Base-by-base conservation (phyloP, 2,113 vertebrate species). In the Anoplopoma fimbria region DNA sequence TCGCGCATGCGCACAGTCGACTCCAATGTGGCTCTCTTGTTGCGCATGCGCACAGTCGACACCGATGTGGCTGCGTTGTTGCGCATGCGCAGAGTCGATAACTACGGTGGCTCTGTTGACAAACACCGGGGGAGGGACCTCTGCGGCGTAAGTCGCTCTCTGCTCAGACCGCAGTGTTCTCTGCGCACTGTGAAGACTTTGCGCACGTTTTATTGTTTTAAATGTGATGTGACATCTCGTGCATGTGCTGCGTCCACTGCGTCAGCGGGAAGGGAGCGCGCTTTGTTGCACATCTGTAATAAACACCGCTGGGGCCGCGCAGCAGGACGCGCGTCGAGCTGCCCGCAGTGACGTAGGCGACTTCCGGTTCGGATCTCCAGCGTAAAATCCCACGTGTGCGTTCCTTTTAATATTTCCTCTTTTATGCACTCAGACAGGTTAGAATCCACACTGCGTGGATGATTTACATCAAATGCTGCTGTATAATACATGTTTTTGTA, bases 121-220 rank as follows among this genome's bases (percentile, higher is more conserved):
- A 93, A 89, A 94, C 87, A 83, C 72, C 77, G 85, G 87, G 88
- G 91, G 92, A 89, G 89, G 85, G 89, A 83, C 80, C 81, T 85
- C 85, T 74, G 87, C 86, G 80, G 81, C 63, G 93, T 93, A 88
- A 94, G 93, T 92, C 82, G 75, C 89, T 73, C 91, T 92, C 93
- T 94, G 90, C 92, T 88, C 79, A 55, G 27, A 29, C 27, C 49
- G 38, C 4, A 19, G 23, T 23, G 19, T 62, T 7, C 65, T 57
- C 13, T 8, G 2, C 51, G n/a, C 9, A 21, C 23, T 76, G n/a
- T 63, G 2, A 38, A 8, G 13, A 4, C 1, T 19, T 4, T 53
- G 12, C 14, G 8, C 6, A 3, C 5, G 17, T 6, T 55, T 2
- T 27, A 25, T 9, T 1, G 1, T 1, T 0, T 8, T 31, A 5